Conservation (phyloP, 1,140 invertebrate genomes). For the Cotesia chilonis region DNA sequence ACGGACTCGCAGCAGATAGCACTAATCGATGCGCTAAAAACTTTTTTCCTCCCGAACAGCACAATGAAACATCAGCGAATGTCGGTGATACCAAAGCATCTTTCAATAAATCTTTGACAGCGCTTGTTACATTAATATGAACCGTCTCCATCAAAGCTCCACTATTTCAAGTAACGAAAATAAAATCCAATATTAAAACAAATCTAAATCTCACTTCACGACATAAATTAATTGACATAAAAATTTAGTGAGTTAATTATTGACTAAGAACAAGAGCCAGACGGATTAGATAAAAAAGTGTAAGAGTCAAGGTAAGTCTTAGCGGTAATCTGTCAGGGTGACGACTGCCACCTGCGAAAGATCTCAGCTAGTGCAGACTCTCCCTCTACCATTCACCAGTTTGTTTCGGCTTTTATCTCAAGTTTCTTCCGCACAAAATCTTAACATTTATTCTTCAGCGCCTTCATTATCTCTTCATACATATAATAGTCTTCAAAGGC, state of each 20-base stretch:
- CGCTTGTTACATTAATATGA: slow-evolving; percentile 49
- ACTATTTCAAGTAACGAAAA: not conserved
- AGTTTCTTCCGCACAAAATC: not conserved
- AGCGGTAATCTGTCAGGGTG: slow-evolving; percentile 28
- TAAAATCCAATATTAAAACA: not conserved
- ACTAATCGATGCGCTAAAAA: slow-evolving; percentile 61
- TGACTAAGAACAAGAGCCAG: not conserved
- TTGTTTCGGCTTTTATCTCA: slow-evolving; percentile 24
- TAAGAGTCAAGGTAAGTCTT: slow-evolving; percentile 2
- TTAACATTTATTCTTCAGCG: not conserved
- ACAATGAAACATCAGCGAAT: slow-evolving; percentile 58
- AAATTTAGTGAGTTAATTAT: not conserved
- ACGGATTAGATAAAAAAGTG: not conserved
- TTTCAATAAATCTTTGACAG: slow-evolving; percentile 50
- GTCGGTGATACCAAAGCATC: slow-evolving; percentile 55
- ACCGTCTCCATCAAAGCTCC: slow-evolving; percentile 33
- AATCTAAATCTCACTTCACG: not conserved
- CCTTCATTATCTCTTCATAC: not conserved
- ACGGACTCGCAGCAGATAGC: slow-evolving; percentile 58
- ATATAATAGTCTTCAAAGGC: not conserved
- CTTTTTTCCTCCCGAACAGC: slow-evolving; percentile 55
- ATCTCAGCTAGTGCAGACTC: slow-evolving; percentile 26
- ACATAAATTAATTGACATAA: not conserved
- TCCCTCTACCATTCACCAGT: slow-evolving; percentile 34
- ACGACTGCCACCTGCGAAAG: slow-evolving; percentile 33